These are phyloP conservation scores for Drosophila dunni DNA, from an alignment of 1,140 invertebrate species.

Conservation along the genomic window DNA sequence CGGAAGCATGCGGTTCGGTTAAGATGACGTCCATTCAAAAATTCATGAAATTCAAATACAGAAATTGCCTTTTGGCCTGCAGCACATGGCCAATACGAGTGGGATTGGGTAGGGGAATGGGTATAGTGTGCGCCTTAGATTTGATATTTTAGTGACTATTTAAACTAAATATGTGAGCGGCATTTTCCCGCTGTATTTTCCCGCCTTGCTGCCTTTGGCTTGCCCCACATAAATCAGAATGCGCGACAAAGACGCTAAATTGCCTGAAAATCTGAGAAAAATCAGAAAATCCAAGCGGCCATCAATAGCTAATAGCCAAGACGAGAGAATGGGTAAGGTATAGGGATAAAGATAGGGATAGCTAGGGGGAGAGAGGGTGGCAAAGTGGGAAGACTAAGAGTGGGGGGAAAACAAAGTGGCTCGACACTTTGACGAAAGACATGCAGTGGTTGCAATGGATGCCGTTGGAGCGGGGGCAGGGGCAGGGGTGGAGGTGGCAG, in stretches of 20 bases:
- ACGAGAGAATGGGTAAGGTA: neutral
- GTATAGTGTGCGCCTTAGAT: slow-evolving; percentile 5
- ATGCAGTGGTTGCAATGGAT: slow-evolving; percentile 62
- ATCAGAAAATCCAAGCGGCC: slow-evolving; percentile 27
- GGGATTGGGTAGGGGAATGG: neutral
- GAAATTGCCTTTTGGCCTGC: slow-evolving; percentile 22
- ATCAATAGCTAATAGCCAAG: slow-evolving; percentile 50
- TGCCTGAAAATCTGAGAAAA: slow-evolving; percentile 35
- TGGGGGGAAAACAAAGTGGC: slow-evolving; percentile 57
- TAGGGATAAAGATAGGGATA: slow-evolving; percentile 48
- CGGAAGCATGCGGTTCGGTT: slow-evolving; percentile 66
- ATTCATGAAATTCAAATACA: slow-evolving; percentile 42
- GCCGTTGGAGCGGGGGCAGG: neutral
- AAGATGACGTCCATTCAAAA: slow-evolving; percentile 70
- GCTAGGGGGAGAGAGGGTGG: slow-evolving; percentile 20
- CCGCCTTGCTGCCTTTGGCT: neutral
- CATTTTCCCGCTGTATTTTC: neutral
- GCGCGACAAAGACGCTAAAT: slow-evolving; percentile 69
- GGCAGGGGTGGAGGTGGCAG: neutral
- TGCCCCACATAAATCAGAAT: slow-evolving; percentile 64
- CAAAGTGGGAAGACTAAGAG: slow-evolving; percentile 28
- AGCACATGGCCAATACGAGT: slow-evolving; percentile 14
- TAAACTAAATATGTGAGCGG: slow-evolving; percentile 66
- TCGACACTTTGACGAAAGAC: slow-evolving; percentile 82
- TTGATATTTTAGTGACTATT: slow-evolving; percentile 55